A percentile compares a stretch with the other conserved stretches of the same genome.
Conservation (phyloP, 1,140 invertebrate species). For the Planococcus citri region DNA sequence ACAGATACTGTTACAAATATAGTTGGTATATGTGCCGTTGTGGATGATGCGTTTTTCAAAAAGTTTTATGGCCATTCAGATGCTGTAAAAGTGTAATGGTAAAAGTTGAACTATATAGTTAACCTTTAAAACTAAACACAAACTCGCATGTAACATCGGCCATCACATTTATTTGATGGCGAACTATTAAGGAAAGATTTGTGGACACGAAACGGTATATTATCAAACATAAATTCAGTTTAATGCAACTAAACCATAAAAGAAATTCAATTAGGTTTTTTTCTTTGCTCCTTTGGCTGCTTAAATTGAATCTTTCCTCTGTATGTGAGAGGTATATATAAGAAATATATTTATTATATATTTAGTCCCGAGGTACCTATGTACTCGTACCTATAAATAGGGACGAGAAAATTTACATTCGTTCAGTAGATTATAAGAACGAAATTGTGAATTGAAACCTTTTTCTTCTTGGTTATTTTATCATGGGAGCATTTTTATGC, state of each 20-base stretch:
- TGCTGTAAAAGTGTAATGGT: not conserved
- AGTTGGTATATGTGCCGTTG: not conserved
- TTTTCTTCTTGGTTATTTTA: no score
- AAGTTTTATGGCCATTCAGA: not conserved
- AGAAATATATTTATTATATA: no score
- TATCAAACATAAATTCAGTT: not conserved
- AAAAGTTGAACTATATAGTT: not conserved
- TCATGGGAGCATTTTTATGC: no score
- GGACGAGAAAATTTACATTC: no score
- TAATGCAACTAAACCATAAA: not conserved
- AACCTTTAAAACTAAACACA: not conserved
- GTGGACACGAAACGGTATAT: not conserved
- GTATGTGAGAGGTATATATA: no score
- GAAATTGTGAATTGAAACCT: no score
- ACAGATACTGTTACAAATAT: not conserved
- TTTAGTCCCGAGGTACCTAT: no score
- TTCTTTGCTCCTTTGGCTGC: not conserved
- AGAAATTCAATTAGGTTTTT: slow-evolving; percentile 1
- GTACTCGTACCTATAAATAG: no score
- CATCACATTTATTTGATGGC: slow-evolving; percentile 6
- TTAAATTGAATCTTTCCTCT: not conserved
- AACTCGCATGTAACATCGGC: not conserved
- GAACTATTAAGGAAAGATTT: slow-evolving; percentile 4
- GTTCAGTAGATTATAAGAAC: no score
- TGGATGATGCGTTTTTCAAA: not conserved